Evolutionary conservation across 30 jellyfish, hydroid and myxozoan species (phyloP).

Genomic region (Cassiopea andromeda): DNA sequence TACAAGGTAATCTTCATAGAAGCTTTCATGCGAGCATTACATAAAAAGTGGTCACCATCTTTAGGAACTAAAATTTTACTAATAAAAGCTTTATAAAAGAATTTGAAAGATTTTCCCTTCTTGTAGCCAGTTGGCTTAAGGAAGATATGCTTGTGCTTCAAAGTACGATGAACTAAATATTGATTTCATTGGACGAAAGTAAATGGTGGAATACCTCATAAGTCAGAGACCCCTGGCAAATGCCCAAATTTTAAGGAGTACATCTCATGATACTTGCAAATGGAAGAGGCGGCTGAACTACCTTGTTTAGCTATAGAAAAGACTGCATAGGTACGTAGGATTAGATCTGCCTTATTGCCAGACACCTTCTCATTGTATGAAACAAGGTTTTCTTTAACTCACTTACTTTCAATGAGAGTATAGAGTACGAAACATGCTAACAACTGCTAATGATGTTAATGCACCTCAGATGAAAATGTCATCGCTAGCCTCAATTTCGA

Average conservation of each 20-base stretch:
- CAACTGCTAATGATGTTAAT: too few species aligned
- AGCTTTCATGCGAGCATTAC: slow-evolving; percentile 48
- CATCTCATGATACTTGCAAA: background rate
- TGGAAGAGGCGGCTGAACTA: background rate
- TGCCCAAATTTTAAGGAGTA: too few species aligned
- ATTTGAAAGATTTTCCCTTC: slow-evolving; percentile 24
- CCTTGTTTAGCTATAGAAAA: background rate
- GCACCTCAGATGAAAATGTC: too few species aligned
- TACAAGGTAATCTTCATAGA: slow-evolving; percentile 26
- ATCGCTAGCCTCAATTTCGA: too few species aligned
- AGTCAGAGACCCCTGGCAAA: too few species aligned
- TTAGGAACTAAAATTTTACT: slow-evolving; percentile 25
- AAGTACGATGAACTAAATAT: slow-evolving; percentile 12
- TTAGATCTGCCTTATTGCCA: slow-evolving; percentile 14
- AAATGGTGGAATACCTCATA: too few species aligned
- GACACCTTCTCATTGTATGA: slow-evolving; percentile 10
- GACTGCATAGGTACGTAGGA: slow-evolving; percentile 12
- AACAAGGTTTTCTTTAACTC: slow-evolving; percentile 16
- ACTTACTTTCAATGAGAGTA: background rate
- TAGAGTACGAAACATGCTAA: background rate
- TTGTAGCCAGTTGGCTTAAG: slow-evolving; percentile 20
- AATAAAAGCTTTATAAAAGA: slow-evolving; percentile 14
- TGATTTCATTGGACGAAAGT: too few species aligned
- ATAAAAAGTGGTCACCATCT: slow-evolving; percentile 9
- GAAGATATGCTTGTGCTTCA: slow-evolving; percentile 20